These are phyloP conservation scores for Eupithecia vulgata DNA, from an alignment of 2,888 invertebrate species.

Conservation along the genomic window DNA sequence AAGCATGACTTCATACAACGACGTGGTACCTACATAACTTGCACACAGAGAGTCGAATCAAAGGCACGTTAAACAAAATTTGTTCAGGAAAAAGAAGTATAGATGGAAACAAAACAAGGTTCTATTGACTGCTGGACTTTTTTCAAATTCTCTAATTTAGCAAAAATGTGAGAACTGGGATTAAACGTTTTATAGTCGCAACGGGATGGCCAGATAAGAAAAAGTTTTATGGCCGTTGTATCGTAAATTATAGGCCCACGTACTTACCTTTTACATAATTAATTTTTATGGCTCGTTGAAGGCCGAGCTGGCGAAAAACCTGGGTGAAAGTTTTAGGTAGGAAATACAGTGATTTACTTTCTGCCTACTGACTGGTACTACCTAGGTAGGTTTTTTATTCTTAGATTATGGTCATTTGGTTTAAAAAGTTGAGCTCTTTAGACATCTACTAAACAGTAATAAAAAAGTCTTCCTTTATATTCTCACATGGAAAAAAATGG, in stretches of 20 bases:
- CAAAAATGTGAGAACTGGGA: constrained; percentile 18
- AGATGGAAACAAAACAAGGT: neutral
- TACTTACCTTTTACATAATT: constrained; percentile 28
- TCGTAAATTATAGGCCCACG: constrained; percentile 28
- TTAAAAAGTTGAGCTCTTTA: neutral
- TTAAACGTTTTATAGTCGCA: constrained; percentile 20
- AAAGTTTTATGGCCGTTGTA: constrained; percentile 29
- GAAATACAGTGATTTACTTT: neutral
- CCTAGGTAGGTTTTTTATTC: neutral
- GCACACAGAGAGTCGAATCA: too few relatives aligned
- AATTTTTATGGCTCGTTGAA: constrained; percentile 24
- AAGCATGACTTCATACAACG: neutral
- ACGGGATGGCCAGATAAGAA: constrained; percentile 30
- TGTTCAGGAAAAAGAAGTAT: neutral
- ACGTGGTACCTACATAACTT: too few relatives aligned
- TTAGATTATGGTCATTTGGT: neutral
- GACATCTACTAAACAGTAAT: neutral
- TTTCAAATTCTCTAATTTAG: neutral
- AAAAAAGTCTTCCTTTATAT: too few relatives aligned
- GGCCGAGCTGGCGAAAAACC: constrained; percentile 18
- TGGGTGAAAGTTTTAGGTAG: neutral
- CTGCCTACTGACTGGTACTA: neutral
- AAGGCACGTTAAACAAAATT: too few relatives aligned
- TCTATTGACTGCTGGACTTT: neutral
- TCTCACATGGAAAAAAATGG: too few relatives aligned